These are phyloP conservation scores for Phylloscopus trochiloides DNA, from an alignment of 2,113 vertebrate genomes.

Conservation along the genomic window DNA sequence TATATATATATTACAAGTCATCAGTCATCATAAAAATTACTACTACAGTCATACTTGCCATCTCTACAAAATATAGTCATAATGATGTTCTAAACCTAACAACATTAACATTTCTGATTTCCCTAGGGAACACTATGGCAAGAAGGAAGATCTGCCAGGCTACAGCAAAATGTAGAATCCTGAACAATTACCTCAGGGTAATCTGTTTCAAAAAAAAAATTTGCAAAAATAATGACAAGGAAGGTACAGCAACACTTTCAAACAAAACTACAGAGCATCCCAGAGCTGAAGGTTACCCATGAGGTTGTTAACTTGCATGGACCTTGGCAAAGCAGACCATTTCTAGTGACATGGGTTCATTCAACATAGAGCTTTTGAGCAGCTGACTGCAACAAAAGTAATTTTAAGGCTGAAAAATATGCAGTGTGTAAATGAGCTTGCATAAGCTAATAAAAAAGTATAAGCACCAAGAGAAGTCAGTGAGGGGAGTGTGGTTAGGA, in stretches of 20 bases:
- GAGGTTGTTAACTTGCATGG: background rate
- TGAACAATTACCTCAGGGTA: background rate
- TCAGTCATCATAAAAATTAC: background rate
- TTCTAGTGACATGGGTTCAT: background rate
- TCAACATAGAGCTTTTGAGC: fast-evolving
- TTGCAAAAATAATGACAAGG: background rate
- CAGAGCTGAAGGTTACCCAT: background rate
- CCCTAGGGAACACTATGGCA: background rate
- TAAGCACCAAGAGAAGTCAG: background rate
- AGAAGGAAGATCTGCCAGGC: background rate
- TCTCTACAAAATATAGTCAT: background rate
- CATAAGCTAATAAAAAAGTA: background rate
- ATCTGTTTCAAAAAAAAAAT: background rate
- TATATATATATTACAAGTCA: background rate
- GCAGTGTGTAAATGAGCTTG: background rate
- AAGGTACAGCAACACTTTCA: background rate
- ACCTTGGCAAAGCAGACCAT: background rate
- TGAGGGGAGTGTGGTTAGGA: background rate
- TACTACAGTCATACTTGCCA: background rate
- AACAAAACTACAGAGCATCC: background rate
- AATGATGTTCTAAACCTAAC: background rate
- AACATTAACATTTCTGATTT: background rate
- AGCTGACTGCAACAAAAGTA: background rate
- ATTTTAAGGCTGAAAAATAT: background rate
- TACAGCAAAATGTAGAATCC: background rate